Base-by-base conservation (phyloP, 2,797 vertebrate genomes). In the Menidia menidia region DNA sequence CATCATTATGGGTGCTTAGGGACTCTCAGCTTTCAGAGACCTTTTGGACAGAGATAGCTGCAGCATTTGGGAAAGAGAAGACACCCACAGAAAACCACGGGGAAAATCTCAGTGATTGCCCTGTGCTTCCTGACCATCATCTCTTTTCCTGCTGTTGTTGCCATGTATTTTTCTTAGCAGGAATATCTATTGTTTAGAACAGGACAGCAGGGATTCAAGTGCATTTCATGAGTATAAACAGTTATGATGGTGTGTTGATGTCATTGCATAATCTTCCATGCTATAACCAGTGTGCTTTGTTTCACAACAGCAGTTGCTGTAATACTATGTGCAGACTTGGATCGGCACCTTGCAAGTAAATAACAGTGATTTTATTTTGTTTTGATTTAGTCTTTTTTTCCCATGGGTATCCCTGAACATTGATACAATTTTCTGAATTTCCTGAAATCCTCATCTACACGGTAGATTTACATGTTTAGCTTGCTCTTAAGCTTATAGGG, bases 71-170 rank as follows among this genome's bases (percentile, higher is more conserved):
- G 16, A 16, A 4, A 48, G n/a, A 18, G n/a, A 48, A 48, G 47
- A 48, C 11, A 9, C n/a, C 19, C 19, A 18, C 47, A 50, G 48
- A 19, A 25, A 50, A 25, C 4, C 10, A 4, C 10, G 35, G 35
- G 35, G 35, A 39, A 39, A 39, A 39, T 39, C 4, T 39, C 35
- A 50, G 12, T 50, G 48, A 50, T 50, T 4, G 19, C 11, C 19
- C 12, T 12, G 18, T 18, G 18, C 19, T 50, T 53, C 30, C 51
- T 53, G 51, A 13, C 7, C 51, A 31, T 53, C 30, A 53, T 31
- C 51, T 50, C 48, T 53, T 30, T 53, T 53, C 51, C 51, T 53
- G 51, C 25, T 53, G 50, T 52, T 25, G 18, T 30, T 52, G 50
- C 25, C 50, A 53, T 31, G 51, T 16, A 4, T 32, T 53, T 53